Base-by-base conservation (phyloP, 2,888 invertebrate species). In the Tortrix viridana region DNA sequence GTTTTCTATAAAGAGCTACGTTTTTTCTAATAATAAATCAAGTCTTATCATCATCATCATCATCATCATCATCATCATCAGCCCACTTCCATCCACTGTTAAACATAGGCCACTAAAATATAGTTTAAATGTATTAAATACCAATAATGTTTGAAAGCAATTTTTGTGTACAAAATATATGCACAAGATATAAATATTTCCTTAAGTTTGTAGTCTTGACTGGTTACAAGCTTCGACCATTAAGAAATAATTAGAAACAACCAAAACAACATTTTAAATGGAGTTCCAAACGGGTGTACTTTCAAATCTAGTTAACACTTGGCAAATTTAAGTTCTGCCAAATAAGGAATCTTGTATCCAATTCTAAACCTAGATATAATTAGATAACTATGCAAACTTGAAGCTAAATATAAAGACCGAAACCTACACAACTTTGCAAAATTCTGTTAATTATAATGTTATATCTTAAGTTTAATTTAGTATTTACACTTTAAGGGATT, bases 221-320 rank as follows among this genome's bases (percentile, higher is more conserved):
- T 1, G 5, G 41, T n/a, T 41, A 41, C 41, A 48, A 48, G 48
- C n/a, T 14, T 48, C n/a, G 20, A 12, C 48, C 16, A 41, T 41
- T 41, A 22, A 48, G 12, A 20, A 20, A 12, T 32, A 48, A 48
- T 48, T 26, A 58, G 59, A 32, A 50, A 50, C 32, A 23, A 19
- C 59, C 37, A 23, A 60, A 44, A 59, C 59, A 37, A 37, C 32
- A 52, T 32, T 44, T 32, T 19, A 16, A 50, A 44, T 20, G 14
- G 47, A 18, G 14, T 44, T 44, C 22, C 44, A 60, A 52, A 60
- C 44, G 50, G 52, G 59, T 46, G 59, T 46, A 32, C 44, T 46
- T 44, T 46, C 37, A 37, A 60, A 52, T 37, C 37, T 18, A 52
- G 32, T 52, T 52, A 38, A 60, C 32, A 59, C 50, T 49, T n/a